Evolutionary conservation across 2,888 invertebrate genomes (phyloP), one percentile per base, ranked within the genome.

Genomic region (Cheiracanthium punctorium): DNA sequence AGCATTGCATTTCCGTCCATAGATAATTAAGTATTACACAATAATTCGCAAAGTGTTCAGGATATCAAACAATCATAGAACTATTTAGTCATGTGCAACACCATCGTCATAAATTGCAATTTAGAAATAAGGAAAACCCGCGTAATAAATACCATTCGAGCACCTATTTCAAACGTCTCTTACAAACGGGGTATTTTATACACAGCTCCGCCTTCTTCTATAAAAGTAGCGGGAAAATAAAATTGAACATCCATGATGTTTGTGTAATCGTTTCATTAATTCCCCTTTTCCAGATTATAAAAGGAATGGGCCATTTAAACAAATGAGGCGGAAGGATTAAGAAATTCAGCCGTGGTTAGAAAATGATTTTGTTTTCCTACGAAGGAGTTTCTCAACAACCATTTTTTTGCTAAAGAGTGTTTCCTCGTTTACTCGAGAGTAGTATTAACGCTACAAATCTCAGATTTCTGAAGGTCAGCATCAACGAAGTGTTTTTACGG

Each of bases 301-400:
- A 58, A 58, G 58, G 24, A 58, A 24, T 58, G 33, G 58, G n/a
- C 43, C 43, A 20, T 65, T 80, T 72, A 73, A 43, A 71, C 41
- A 80, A 80, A 65, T 80, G 72, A 77, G 76, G 41, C n/a, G 41
- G 65, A 69, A 43, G 24, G 43, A 41, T 64, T 71, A 48, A 64
- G 71, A 80, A 80, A 73, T 24, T 24, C 32, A 65, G 64, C 71
- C 67, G 80, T 80, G 67, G 33, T 65, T 73, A 30, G 30, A 73
- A 80, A 58, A 71, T 72, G 20, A 64, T 65, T 37, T 67, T 73
- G 24, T 65, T 67, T 65, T 73, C 67, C 73, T 71, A 24, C 48
- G 52, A 72, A 73, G 37, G 58, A 17, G 65, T 73, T 80, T 80
- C 80, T 41, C 67, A 73, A 80, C 48, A n/a, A 65, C 43, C 14